Evolutionary conservation across 2,888 invertebrate species (phyloP).

Genomic region (Eugnorisma glareosa): DNA sequence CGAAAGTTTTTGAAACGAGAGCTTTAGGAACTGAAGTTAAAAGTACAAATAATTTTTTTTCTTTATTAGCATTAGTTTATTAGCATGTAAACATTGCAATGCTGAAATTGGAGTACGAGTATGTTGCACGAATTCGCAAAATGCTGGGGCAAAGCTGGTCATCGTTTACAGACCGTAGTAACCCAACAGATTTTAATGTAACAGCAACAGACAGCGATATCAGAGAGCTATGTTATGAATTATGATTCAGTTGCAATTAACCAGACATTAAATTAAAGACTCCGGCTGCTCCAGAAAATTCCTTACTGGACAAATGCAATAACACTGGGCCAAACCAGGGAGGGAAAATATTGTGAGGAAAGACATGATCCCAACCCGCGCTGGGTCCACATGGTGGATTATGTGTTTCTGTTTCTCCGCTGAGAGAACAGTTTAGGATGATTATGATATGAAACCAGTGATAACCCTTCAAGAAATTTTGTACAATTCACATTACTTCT

Average conservation of each 20-base stretch:
- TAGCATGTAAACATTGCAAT: neutral
- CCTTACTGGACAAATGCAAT: neutral
- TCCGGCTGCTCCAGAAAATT: neutral
- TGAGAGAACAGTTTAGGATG: neutral
- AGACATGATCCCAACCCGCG: neutral
- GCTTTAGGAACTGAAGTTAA: conserved; percentile 9
- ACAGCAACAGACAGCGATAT: neutral
- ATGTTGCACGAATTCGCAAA: neutral
- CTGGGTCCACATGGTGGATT: neutral
- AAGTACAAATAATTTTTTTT: too few relatives aligned
- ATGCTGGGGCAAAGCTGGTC: neutral
- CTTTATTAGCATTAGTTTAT: too few relatives aligned
- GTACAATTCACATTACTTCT: too few relatives aligned
- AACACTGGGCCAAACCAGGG: too few relatives aligned
- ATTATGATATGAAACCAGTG: neutral
- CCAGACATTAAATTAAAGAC: neutral
- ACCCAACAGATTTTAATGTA: neutral
- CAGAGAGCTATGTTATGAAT: neutral
- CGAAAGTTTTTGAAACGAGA: conserved; percentile 26
- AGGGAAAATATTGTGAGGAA: neutral
- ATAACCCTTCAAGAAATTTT: neutral
- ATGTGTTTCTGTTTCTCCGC: neutral
- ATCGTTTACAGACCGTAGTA: too few relatives aligned
- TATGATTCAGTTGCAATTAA: neutral
- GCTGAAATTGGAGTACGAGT: neutral